Evolutionary conservation across 2,797 vertebrate genomes (phyloP).

Genomic region (Jordanella pulchra): DNA sequence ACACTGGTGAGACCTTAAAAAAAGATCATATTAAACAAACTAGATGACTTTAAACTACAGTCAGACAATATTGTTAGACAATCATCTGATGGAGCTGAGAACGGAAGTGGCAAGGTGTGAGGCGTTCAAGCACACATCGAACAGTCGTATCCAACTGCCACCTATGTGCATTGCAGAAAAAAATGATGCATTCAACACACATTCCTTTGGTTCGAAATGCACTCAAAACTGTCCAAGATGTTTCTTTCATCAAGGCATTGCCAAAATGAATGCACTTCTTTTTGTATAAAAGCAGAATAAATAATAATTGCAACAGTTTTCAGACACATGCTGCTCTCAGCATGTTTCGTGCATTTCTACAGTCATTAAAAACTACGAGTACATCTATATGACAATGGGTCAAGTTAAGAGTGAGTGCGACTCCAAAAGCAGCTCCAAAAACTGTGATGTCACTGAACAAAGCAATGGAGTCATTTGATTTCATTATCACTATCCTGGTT

Average conservation of each 20-base stretch:
- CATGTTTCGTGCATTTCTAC: not conserved
- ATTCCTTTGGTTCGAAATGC: not conserved
- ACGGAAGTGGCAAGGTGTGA: no score
- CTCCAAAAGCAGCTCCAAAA: not conserved
- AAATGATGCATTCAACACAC: not conserved
- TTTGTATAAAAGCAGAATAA: not conserved
- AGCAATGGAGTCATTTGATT: not conserved
- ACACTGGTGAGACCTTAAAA: not conserved
- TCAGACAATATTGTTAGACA: not conserved
- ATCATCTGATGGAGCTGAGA: no score
- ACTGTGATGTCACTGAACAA: not conserved
- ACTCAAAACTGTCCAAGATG: not conserved
- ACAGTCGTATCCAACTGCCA: not conserved
- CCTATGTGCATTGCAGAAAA: not conserved
- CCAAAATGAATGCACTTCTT: not conserved
- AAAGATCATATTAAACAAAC: not conserved
- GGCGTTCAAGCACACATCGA: not conserved
- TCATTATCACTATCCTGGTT: not conserved
- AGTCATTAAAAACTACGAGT: not conserved
- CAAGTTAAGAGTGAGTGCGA: not conserved
- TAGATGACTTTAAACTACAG: not conserved
- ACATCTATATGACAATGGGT: not conserved
- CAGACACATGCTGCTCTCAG: not conserved
- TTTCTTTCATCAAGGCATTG: slow-evolving; percentile 3
- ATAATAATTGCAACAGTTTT: not conserved